Conservation (phyloP, 2,888 invertebrate species). For the Agrilus biguttatus region DNA sequence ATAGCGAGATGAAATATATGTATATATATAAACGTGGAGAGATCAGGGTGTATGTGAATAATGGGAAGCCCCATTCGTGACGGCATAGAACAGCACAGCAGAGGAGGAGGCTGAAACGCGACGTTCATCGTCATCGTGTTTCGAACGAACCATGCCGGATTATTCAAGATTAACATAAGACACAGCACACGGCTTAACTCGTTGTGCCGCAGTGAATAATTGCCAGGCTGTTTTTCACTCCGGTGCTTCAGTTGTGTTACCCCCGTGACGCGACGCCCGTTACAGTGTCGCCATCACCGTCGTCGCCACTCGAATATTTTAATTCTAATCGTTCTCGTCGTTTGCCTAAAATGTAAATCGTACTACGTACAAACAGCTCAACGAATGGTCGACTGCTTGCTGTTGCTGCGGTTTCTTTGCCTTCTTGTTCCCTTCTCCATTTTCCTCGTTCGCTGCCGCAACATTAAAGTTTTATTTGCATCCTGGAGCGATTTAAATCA, state of each 20-base stretch:
- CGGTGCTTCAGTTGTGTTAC: conserved; percentile 1
- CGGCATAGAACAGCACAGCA: too few relatives aligned
- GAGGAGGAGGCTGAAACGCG: conserved; percentile 21
- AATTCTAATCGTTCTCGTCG: conserved; percentile 22
- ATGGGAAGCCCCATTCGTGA: conserved; percentile 19
- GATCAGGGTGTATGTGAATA: conserved; percentile 20
- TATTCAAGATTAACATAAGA: conserved; percentile 34
- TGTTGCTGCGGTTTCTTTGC: too few relatives aligned
- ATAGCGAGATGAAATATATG: too few relatives aligned
- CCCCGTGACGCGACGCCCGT: conserved; percentile 6
- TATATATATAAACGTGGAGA: not conserved
- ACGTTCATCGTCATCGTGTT: too few relatives aligned
- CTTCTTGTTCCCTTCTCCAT: too few relatives aligned
- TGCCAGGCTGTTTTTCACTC: conserved; percentile 23
- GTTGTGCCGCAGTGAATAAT: conserved; percentile 32
- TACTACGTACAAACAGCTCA: not conserved
- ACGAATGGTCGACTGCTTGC: too few relatives aligned
- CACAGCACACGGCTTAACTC: conserved; percentile 30
- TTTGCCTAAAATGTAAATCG: conserved; percentile 21
- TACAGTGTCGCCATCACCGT: not conserved
- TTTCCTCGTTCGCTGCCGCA: too few relatives aligned
- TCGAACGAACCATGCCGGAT: conserved; percentile 28
- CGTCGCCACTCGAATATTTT: conserved; percentile 10
- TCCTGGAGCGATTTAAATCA: too few relatives aligned
- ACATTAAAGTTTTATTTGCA: too few relatives aligned